Conservation (phyloP, 1,140 invertebrate species). For the Pseudomyrmex cubaensis region DNA sequence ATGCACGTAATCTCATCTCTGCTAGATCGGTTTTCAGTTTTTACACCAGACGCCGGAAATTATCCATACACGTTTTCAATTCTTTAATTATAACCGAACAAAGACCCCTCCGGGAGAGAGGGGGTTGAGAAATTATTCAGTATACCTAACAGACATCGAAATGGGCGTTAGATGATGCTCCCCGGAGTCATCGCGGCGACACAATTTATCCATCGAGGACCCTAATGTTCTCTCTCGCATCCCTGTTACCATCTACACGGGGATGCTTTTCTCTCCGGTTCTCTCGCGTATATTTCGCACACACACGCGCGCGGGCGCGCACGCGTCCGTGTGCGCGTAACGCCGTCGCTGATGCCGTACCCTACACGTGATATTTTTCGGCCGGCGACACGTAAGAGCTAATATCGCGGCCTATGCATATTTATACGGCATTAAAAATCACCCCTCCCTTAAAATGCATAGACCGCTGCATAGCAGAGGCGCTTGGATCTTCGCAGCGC, state of each 20-base stretch:
- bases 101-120: neutral
- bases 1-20: neutral
- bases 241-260: slow-evolving; percentile 64
- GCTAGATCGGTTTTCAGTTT: neutral
- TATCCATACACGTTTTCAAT: neutral
- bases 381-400: slow-evolving; percentile 82
- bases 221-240: slow-evolving; percentile 71
- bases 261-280: slow-evolving; percentile 66
- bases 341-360: slow-evolving; percentile 43
- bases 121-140: slow-evolving; percentile 76
- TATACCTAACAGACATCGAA: slow-evolving; percentile 77
- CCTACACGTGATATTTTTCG: slow-evolving; percentile 80
- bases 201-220: slow-evolving; percentile 85
- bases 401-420: slow-evolving; percentile 85
- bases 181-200: slow-evolving; percentile 81
- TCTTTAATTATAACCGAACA: slow-evolving; percentile 24
- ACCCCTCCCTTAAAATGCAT: slow-evolving; percentile 84
- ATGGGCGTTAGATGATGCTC: slow-evolving; percentile 85
- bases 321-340: slow-evolving; percentile 11
- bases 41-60: too few species aligned
- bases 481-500: slow-evolving; percentile 69
- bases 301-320: slow-evolving; percentile 1
- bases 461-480: slow-evolving; percentile 78
- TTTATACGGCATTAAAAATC: slow-evolving; percentile 85
- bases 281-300: slow-evolving; percentile 28